These are phyloP conservation scores for Tympanuchus pallidicinctus DNA, from an alignment of 2,113 vertebrate genomes.

Conservation along the genomic window DNA sequence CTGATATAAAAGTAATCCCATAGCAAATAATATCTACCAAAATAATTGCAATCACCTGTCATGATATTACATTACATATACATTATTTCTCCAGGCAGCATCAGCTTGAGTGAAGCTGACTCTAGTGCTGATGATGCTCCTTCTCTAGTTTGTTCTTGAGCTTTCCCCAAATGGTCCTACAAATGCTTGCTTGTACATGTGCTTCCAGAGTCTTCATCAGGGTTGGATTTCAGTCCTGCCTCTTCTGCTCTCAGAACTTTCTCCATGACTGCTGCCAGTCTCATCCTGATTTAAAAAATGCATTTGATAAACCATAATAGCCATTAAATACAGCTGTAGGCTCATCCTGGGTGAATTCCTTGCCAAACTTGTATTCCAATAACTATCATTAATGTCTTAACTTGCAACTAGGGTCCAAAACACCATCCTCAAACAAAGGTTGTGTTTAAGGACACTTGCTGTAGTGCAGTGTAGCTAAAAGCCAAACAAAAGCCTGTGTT, in stretches of 20 bases:
- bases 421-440: background rate
- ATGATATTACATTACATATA: background rate
- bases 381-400: background rate
- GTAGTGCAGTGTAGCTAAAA: background rate
- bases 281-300: background rate
- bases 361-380: background rate
- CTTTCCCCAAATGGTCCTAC: background rate
- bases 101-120: background rate
- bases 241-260: background rate
- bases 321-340: background rate
- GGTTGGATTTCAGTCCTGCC: background rate
- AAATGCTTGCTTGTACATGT: background rate
- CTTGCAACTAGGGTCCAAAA: background rate
- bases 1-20: background rate
- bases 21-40: background rate
- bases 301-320: background rate
- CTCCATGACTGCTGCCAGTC: background rate
- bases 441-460: background rate
- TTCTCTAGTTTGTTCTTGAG: background rate
- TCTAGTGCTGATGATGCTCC: background rate
- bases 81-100: background rate
- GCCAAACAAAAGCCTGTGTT: fast-evolving
- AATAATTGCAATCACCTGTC: background rate
- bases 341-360: background rate
- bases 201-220: background rate